Evolutionary conservation across 2,113 vertebrate genomes (phyloP), one percentile per base, ranked within the genome.

Genomic region (Entomyzon cyanotis): DNA sequence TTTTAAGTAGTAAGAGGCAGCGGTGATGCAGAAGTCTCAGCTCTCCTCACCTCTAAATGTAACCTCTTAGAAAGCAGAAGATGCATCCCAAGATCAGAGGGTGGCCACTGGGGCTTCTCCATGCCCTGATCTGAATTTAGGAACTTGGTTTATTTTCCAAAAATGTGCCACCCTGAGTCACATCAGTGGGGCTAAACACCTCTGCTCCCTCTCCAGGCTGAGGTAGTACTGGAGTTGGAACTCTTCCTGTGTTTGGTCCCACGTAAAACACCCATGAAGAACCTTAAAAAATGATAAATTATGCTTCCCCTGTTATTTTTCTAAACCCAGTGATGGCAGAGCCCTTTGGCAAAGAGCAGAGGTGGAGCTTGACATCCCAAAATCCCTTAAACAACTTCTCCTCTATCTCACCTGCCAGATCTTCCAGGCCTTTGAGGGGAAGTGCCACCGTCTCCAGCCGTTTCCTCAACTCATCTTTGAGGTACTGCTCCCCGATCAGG

Each of bases 401-500:
- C 90, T 10, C 11, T 17, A 21, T 77, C 97, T 96, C 73, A 99
- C 99, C 99, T 97, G 99, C 99, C 33, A 99, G 98, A 84, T 99
- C 99, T 96, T 99, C 99, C 95, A 99, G 96, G 70, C 98, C 99
- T 95, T 96, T 98, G 83, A 99, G 98, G 15, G 99, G 99, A 21
- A 98, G 97, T 4, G 98, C 98, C 87, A 99, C 98, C 0, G 98
- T 98, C 93, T 99, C 98, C 96, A 99, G 98, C 12, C 99, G 98
- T 87, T 99, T 99, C 89, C 97, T 98, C 35, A 99, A 97, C 97
- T 99, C 99, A 33, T 99, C 99, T 89, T 98, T 98, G 90, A 99
- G 99, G 93, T 99, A 99, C 27, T 99, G 99, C 79, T 99, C 99
- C 15, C 98, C 99, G 14, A 99, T 99, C 63, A 99, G 99, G 68